Conservation (phyloP, 2,888 invertebrate genomes). For the Mimas tiliae region DNA sequence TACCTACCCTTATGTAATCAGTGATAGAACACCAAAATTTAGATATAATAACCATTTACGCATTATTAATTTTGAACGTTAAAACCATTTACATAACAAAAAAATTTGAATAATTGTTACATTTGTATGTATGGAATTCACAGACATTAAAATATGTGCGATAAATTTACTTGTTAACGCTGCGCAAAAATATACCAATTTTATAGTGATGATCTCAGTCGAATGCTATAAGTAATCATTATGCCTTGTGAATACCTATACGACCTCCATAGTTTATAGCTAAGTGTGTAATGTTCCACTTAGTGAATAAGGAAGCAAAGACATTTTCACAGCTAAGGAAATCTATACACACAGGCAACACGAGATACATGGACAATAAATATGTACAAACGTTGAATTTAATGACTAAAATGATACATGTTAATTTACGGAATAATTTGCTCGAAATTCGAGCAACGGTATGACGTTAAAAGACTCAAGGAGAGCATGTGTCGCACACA, state of each 20-base stretch:
- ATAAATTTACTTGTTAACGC: slow-evolving; percentile 45
- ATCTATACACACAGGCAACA: slow-evolving; percentile 3
- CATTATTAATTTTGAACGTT: slow-evolving; percentile 16
- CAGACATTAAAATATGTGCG: slow-evolving; percentile 37
- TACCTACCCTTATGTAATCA: slow-evolving; percentile 26
- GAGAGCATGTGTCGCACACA: slow-evolving; percentile 78
- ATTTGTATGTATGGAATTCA: slow-evolving; percentile 37
- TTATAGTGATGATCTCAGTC: slow-evolving; percentile 65
- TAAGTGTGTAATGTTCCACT: slow-evolving; percentile 11
- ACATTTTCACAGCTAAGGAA: slow-evolving; percentile 15
- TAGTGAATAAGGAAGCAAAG: slow-evolving; percentile 9
- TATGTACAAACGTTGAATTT: slow-evolving; percentile 8
- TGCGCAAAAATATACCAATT: slow-evolving; percentile 51
- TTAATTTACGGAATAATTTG: slow-evolving; percentile 13
- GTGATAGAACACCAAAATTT: slow-evolving; percentile 8
- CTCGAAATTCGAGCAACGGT: slow-evolving; percentile 45
- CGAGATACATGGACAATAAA: background rate
- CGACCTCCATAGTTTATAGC: slow-evolving; percentile 18
- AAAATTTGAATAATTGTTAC: slow-evolving; percentile 38
- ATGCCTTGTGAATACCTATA: slow-evolving; percentile 41
- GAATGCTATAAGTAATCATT: slow-evolving; percentile 48
- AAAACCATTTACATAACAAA: slow-evolving; percentile 28
- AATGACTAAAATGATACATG: slow-evolving; percentile 30
- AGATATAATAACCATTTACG: background rate
- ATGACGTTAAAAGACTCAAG: slow-evolving; percentile 53